Percentiles rank a stretch among this genome's conserved stretches.
Evolutionary conservation across 2,797 vertebrate species (phyloP).

Genomic region (Numenius phaeopus): DNA sequence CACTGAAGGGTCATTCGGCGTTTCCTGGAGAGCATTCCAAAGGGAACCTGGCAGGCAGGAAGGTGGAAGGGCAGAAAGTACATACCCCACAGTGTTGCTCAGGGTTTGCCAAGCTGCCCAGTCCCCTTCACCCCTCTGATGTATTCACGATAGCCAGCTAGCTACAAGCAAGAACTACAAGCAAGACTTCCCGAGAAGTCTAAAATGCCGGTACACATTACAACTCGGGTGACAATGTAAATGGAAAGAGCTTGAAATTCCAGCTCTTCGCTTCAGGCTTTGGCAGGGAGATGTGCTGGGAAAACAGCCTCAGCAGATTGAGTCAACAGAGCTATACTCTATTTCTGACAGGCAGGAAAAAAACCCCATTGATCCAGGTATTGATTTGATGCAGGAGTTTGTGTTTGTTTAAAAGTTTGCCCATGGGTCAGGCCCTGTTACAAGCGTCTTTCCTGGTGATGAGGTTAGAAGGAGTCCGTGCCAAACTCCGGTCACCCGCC

Average conservation of each 20-base stretch:
- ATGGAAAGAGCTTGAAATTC: not conserved
- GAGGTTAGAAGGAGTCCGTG: slow-evolving; percentile 27
- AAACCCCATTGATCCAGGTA: not conserved
- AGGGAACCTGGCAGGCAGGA: not conserved
- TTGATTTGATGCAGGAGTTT: slow-evolving; percentile 32
- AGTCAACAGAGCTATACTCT: not conserved
- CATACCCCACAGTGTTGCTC: not conserved
- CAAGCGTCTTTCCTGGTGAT: slow-evolving; percentile 4
- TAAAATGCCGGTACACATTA: not conserved
- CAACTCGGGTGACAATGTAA: not conserved
- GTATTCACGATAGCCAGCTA: not conserved
- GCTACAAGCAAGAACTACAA: not conserved
- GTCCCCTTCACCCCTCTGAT: not conserved
- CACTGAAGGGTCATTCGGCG: not conserved
- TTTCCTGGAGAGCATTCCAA: not conserved
- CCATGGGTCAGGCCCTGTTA: slow-evolving; percentile 36
- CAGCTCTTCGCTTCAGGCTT: not conserved
- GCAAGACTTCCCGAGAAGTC: not conserved
- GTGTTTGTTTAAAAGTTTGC: slow-evolving; percentile 62
- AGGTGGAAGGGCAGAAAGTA: not conserved
- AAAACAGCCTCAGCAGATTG: not conserved
- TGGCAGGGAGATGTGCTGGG: not conserved
- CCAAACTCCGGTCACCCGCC: not conserved
- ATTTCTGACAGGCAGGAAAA: not conserved
- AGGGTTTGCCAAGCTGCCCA: not conserved